These are phyloP conservation scores for Epirrhoe tristata DNA, from an alignment of 2,888 invertebrate species.

Conservation along the genomic window DNA sequence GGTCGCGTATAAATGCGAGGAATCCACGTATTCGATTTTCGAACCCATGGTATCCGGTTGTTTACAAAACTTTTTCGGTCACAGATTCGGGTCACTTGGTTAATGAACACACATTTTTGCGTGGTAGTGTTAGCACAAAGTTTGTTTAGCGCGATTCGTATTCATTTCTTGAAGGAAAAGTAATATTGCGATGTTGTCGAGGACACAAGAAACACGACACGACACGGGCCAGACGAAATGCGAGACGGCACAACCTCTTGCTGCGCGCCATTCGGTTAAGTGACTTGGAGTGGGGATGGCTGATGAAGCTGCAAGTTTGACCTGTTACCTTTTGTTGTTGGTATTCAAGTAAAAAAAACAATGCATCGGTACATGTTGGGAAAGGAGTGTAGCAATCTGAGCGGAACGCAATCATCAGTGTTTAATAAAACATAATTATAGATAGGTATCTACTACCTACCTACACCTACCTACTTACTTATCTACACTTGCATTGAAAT, in stretches of 20 bases:
- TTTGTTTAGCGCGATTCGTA: slow-evolving; percentile 57
- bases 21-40: slow-evolving; percentile 96
- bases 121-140: slow-evolving; percentile 40
- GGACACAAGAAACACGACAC: slow-evolving; percentile 75
- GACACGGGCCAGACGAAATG: slow-evolving; percentile 63
- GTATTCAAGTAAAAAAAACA: slow-evolving; percentile 33
- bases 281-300: slow-evolving; percentile 72
- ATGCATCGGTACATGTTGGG: slow-evolving; percentile 18
- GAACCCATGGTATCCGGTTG: slow-evolving; percentile 89
- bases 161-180: slow-evolving; percentile 67
- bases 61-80: slow-evolving; percentile 57
- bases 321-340: slow-evolving; percentile 59
- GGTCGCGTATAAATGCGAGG: slow-evolving; percentile 95
- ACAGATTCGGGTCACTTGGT: slow-evolving; percentile 49
- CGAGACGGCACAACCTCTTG: slow-evolving; percentile 70
- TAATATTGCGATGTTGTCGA: slow-evolving; percentile 54
- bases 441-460: too few relatives aligned
- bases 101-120: slow-evolving; percentile 61
- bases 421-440: not conserved
- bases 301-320: slow-evolving; percentile 70
- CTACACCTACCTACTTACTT: too few relatives aligned
- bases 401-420: not conserved
- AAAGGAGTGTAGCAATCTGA: slow-evolving; percentile 8
- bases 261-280: slow-evolving; percentile 72
- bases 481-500: too few relatives aligned